Conservation (phyloP, 2,797 vertebrate species). For the Hyperoplus immaculatus region DNA sequence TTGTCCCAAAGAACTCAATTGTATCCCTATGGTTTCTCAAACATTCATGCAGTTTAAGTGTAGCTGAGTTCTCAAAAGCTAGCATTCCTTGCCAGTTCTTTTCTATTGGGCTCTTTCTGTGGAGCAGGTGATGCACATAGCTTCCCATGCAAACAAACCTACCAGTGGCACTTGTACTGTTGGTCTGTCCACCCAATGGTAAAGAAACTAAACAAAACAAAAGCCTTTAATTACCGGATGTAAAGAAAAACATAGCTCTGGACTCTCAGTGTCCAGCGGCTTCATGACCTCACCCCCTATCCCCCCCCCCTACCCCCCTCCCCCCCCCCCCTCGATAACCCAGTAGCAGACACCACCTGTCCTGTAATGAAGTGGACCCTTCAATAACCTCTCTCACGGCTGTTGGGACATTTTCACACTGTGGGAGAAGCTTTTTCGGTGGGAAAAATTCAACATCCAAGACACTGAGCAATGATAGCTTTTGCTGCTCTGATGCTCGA, state of each 20-base stretch:
- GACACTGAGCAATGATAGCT: slow-evolving; percentile 14
- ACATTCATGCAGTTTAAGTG: too few species aligned
- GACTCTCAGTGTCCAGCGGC: slow-evolving; percentile 27
- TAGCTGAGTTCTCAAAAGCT: too few species aligned
- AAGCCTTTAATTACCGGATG: slow-evolving; percentile 77
- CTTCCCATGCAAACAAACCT: slow-evolving; percentile 50
- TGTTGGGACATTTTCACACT: slow-evolving; percentile 52
- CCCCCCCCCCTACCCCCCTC: slow-evolving; percentile 14
- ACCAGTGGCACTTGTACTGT: slow-evolving; percentile 28
- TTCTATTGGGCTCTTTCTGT: slow-evolving; percentile 26
- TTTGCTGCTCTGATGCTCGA: slow-evolving; percentile 4
- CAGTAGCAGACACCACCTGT: slow-evolving; percentile 55
- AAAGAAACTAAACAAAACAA: neutral
- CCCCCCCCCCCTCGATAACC: slow-evolving; percentile 36
- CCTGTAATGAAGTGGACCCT: slow-evolving; percentile 68
- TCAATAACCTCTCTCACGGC: slow-evolving; percentile 38
- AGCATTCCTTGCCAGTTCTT: neutral
- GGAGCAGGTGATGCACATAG: slow-evolving; percentile 47
- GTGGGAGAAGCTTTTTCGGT: slow-evolving; percentile 23
- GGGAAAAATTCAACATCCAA: slow-evolving; percentile 36
- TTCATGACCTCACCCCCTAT: slow-evolving; percentile 51
- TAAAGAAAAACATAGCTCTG: slow-evolving; percentile 51
- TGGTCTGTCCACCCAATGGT: slow-evolving; percentile 39
- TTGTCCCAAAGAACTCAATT: too few species aligned
- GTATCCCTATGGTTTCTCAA: too few species aligned